Conservation (phyloP, 2,113 vertebrate genomes). For the Chamaea fasciata region DNA sequence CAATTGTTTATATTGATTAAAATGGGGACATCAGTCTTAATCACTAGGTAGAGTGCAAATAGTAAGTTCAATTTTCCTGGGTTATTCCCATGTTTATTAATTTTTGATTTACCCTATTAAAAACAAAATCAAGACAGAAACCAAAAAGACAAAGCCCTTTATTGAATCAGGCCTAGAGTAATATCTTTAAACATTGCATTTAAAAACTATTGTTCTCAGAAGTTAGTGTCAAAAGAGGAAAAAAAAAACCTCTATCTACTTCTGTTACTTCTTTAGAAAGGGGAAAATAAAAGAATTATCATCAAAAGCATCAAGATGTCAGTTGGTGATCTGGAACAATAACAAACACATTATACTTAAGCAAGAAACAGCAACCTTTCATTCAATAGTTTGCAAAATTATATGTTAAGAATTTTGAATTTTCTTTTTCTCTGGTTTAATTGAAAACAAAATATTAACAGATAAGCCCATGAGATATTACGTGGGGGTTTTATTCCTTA, state of each 20-base stretch:
- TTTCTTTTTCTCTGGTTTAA: not conserved
- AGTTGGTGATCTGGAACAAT: not conserved
- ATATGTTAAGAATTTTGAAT: not conserved
- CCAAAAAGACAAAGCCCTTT: not conserved
- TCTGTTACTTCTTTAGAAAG: not conserved
- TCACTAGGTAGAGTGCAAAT: not conserved
- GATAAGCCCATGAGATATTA: not conserved
- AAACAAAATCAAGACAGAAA: not conserved
- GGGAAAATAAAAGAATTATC: not conserved
- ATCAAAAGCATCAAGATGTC: not conserved
- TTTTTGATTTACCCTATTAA: not conserved
- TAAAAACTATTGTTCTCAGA: not conserved
- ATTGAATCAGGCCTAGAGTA: not conserved
- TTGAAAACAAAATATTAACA: not conserved
- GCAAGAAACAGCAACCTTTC: not conserved
- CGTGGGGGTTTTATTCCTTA: accelerated
- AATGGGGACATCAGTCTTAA: not conserved
- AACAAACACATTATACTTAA: not conserved
- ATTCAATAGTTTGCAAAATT: not conserved
- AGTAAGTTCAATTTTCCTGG: not conserved
- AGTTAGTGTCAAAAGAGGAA: not conserved
- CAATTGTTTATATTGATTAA: not conserved
- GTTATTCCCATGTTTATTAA: not conserved
- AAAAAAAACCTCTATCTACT: not conserved
- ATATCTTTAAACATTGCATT: not conserved